Evolutionary conservation across 2,113 vertebrate genomes (phyloP), one percentile per base, ranked within the genome.

Genomic region (Notiomystis cincta): DNA sequence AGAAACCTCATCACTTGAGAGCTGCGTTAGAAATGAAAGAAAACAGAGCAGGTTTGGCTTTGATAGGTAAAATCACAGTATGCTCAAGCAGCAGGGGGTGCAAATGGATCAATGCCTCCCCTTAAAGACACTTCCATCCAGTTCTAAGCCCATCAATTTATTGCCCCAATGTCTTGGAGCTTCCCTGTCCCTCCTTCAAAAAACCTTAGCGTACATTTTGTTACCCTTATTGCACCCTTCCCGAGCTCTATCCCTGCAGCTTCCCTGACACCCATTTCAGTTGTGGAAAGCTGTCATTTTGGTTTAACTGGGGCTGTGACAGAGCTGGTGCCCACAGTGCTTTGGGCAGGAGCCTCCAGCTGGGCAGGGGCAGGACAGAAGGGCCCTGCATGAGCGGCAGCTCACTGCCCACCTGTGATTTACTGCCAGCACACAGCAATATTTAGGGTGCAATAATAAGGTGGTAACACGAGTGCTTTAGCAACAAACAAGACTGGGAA

Each of bases 401-500:
- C 66, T 93, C 82, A 19, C 73, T 67, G 62, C 71, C 37, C 2
- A 1, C 64, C 25, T 10, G 10, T 7, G 40, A 90, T 90, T 88
- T 78, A 77, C 78, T 50, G 25, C 40, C 58, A 42, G 42, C 60
- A 61, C 48, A 64, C 0, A 1, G 67, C 62, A 85, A 72, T 82
- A 58, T 87, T 90, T 51, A 95, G 90, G 47, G 37, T 10, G 71
- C 91, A 89, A 71, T 67, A 85, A 93, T 66, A 91, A 76, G 91
- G 94, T 10, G 3, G 53, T 47, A 67, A 67, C 73, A 65, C 0
- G 4, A 95, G 75, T 37, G 76, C 78, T 93, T 96, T 88, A 95
- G 86, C 94, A 83, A 89, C 48, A 97, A 98, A 96, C 93, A 96
- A 95, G 73, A 96, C 1, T 24, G 87, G 54, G 61, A 95, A 97